Evolutionary conservation across 1,140 invertebrate genomes (phyloP), one percentile per base, ranked within the genome.

Genomic region (Zaprionus africanus): DNA sequence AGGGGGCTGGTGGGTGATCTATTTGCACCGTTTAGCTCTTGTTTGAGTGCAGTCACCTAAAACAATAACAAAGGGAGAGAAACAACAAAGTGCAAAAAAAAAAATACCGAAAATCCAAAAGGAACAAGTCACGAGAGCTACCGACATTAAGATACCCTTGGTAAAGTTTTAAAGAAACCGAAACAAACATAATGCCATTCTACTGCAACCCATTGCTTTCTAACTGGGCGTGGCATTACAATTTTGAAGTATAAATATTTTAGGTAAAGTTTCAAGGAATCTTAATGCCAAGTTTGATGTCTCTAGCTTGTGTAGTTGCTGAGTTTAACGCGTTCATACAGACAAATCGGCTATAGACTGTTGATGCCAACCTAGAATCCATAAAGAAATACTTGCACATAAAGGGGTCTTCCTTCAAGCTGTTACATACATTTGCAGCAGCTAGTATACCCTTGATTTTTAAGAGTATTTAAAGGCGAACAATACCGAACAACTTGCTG

Each of bases 1-100:
- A 9, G 31, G 3, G 28, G 28, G 28, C 7, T 31, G 28, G 28
- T 31, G 28, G 28, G 28, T 9, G 31, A 34, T 11, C 22, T 63
- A 6, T 62, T n/a, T 56, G 66, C 49, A 64, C 34, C 41, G 51
- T 75, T 78, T 78, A 56, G 56, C 31, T 28, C 31, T 28, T 76
- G 65, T 53, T 74, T 34, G 34, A 74, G 64, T 19, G 36, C 24
- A 63, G 22, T 6, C 36, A 61, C 17, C 57, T n/a, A 56, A 58
- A 61, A 38, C 13, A 53, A 74, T 58, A 73, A 59, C 1, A 59
- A 46, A 36, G n/a, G 13, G 13, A n/a, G 38, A 41, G 15, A 15
- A n/a, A 41, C 15, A 41, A 41, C 38, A 41, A n/a, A n/a, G 38
- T 41, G 15, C 38, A 41, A 41, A 74, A 17, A 1, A 1, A 41